phyloP scores from a whole-genome alignment of 1,140 invertebrate species.

The Sycophaga agraensis region DNA sequence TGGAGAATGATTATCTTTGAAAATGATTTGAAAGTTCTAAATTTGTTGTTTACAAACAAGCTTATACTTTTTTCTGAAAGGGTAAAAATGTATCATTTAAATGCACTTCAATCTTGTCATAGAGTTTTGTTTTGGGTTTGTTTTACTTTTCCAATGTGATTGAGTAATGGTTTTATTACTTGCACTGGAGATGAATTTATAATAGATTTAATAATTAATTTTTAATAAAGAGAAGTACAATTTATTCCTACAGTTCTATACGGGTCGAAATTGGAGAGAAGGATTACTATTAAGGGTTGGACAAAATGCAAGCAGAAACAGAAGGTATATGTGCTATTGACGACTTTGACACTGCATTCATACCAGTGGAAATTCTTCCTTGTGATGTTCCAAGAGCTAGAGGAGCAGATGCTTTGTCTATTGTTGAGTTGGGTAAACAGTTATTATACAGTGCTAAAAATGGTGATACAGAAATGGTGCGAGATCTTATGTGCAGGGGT shows the following conservation, averaged over 20 bases:
- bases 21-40: too few species aligned
- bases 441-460: conserved; percentile 76
- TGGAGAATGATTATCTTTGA: too few species aligned
- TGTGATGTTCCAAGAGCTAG: conserved; percentile 42
- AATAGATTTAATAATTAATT: background rate
- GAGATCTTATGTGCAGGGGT: conserved; percentile 79
- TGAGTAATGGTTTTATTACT: background rate
- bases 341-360: conserved; percentile 44
- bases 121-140: background rate
- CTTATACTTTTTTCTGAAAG: too few species aligned
- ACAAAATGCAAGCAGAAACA: conserved; percentile 50
- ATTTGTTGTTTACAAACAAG: too few species aligned
- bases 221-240: too few species aligned
- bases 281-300: conserved; percentile 28
- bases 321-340: conserved; percentile 47
- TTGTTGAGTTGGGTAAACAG: conserved; percentile 80
- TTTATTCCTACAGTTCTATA: conserved; percentile 1
- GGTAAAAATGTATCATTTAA: background rate
- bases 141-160: background rate
- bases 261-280: conserved; percentile 19
- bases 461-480: conserved; percentile 76
- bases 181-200: background rate
- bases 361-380: conserved; percentile 51
- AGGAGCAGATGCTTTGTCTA: conserved; percentile 46
- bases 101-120: background rate